phyloP scores from a whole-genome alignment of 1,140 invertebrate species.

The Zaprionus camerounensis region DNA sequence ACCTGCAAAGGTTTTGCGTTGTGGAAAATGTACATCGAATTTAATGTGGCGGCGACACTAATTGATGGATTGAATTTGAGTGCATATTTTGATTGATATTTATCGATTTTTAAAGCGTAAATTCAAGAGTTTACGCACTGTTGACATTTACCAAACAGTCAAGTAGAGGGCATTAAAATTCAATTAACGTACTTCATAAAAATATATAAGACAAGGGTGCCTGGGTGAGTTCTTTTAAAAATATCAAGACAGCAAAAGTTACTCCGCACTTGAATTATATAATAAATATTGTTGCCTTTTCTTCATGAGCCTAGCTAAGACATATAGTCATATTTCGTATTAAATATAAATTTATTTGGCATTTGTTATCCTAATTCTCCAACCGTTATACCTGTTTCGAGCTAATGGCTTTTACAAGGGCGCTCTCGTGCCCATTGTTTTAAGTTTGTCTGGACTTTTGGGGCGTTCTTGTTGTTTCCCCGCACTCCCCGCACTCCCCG shows the following conservation, averaged over 20 bases:
- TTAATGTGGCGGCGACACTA: not conserved
- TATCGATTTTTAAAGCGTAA: conserved; percentile 7
- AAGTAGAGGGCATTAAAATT: conserved; percentile 1
- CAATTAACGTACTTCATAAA: not conserved
- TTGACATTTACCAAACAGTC: not conserved
- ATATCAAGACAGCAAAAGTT: not conserved
- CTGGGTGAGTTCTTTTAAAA: not conserved
- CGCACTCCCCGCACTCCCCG: too few relatives aligned
- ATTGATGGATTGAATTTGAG: conserved; percentile 21
- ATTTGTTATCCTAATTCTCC: conserved; percentile 52
- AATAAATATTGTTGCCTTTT: not conserved
- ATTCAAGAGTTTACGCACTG: conserved; percentile 1
- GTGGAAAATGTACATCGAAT: not conserved
- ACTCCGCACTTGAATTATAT: not conserved
- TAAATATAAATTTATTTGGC: conserved; percentile 37
- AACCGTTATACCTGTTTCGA: conserved; percentile 56
- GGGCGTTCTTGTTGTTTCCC: conserved; percentile 11
- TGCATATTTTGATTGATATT: conserved; percentile 11
- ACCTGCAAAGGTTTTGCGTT: not conserved
- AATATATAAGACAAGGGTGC: not conserved
- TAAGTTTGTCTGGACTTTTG: conserved; percentile 58
- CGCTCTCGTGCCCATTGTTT: conserved; percentile 62
- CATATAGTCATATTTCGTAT: conserved; percentile 10
- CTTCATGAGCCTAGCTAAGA: not conserved
- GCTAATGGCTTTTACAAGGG: conserved; percentile 61